A percentile compares a stretch with the other conserved stretches of the same genome.
These are phyloP conservation scores for Alviniconcha marisindica DNA, from an alignment of 1,140 invertebrate genomes.

Conservation along the genomic window DNA sequence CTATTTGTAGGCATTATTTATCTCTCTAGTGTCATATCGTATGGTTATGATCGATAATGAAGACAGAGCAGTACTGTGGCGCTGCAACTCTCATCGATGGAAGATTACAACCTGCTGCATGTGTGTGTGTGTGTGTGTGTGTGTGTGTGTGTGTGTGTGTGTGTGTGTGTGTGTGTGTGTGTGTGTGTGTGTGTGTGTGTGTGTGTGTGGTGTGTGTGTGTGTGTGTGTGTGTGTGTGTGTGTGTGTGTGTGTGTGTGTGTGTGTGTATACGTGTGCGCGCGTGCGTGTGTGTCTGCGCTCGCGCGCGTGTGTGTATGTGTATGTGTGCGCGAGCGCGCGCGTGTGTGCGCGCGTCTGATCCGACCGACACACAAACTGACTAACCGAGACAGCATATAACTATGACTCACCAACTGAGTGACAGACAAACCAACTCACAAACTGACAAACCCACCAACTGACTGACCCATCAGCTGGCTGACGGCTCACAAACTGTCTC, in stretches of 20 bases:
- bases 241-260: neutral
- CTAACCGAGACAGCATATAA: too few species aligned
- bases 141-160: slow-evolving; percentile 10
- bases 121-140: slow-evolving; percentile 7
- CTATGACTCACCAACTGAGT: too few species aligned
- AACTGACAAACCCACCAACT: too few species aligned
- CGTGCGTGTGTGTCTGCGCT: neutral
- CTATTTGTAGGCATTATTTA: too few species aligned
- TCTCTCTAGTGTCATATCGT: neutral
- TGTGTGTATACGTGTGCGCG: neutral
- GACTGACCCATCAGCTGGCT: too few species aligned
- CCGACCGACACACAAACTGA: too few species aligned
- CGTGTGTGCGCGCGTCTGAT: too few species aligned
- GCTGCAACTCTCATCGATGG: neutral
- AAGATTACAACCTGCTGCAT: neutral
- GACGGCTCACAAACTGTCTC: too few species aligned
- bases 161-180: neutral
- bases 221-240: neutral
- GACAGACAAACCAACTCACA: too few species aligned
- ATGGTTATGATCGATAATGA: neutral
- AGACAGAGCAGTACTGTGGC: neutral
- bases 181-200: neutral
- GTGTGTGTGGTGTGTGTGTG: neutral
- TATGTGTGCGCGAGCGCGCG: too few species aligned
- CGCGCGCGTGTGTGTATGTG: neutral